Percentiles rank a stretch among this genome's conserved stretches.
Conservation (phyloP, 2,113 vertebrate species). For the Regulus satrapa region DNA sequence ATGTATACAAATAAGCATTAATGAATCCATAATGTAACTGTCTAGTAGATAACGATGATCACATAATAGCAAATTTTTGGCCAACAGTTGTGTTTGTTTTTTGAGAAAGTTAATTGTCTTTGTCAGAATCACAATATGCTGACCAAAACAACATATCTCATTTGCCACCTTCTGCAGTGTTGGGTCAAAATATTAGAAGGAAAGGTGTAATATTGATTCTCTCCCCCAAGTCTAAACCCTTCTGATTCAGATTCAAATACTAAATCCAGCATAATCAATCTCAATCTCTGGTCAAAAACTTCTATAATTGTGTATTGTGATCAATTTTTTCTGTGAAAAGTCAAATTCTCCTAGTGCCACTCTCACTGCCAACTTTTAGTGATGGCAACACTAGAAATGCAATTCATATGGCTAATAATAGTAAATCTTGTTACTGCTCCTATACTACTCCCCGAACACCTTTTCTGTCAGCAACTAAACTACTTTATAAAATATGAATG, state of each 20-base stretch:
- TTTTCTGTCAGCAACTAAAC: background rate
- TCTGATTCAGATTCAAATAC: background rate
- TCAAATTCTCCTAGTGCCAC: background rate
- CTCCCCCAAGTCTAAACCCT: background rate
- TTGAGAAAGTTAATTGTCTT: background rate
- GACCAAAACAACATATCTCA: background rate
- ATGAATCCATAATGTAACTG: background rate
- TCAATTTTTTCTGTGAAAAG: background rate
- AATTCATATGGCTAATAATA: background rate
- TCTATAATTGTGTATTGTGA: background rate
- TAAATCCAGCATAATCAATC: background rate
- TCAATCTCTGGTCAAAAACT: background rate
- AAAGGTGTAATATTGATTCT: background rate
- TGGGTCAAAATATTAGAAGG: background rate
- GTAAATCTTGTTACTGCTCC: background rate
- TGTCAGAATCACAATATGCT: background rate
- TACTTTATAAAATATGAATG: background rate
- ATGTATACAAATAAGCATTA: background rate
- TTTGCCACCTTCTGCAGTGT: background rate
- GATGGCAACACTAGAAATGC: background rate
- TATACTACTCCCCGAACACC: background rate
- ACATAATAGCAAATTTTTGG: background rate
- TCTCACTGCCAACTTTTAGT: background rate
- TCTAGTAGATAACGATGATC: background rate
- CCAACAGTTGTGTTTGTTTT: background rate